Base-by-base conservation (phyloP, 2,113 vertebrate genomes). In the Mus pahari region DNA sequence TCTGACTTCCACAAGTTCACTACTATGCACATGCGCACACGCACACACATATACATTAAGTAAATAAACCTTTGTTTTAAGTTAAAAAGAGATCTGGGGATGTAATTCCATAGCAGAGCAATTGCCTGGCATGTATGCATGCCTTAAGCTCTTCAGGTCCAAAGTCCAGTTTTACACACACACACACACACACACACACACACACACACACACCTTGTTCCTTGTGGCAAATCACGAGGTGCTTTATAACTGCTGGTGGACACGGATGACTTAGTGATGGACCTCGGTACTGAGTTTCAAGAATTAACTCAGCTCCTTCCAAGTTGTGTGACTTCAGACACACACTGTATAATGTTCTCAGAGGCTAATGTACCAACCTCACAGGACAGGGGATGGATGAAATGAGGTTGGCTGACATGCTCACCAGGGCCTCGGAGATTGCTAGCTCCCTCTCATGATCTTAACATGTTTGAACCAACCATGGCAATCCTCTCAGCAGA, bases 1-100 rank as follows among this genome's bases (percentile, higher is more conserved):
- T 45, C 9, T 31, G n/a, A 66, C 39, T 64, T 86, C 39, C 60
- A 45, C 60, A 83, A 58, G n/a, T 39, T 6, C 0, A 4, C 22
- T 14, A 12, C 1, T 1, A 2, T 5, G 22, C 33, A 12, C 20
- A 24, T 10, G 17, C 7, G 16, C 4, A 24, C 31, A 36, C 22
- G 16, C 55, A 28, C 53, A 60, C 55, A 82, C 79, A 83, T 22
- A 82, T 6, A 24, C 79, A 42, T 8, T 64, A 4, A 33, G 0
- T 22, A 20, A 86, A 26, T 16, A 60, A 28, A 84, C 19, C 16
- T 64, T 45, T 64, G 55, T 42, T 28, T 84, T 84, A 84, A 42
- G n/a, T 62, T 13, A 62, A 77, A 77, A 39, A 55, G 24, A 12
- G 53, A 12, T 53, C 81, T 11, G 33, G 24, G 17, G 19, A 45